Percentiles rank a stretch among this genome's conserved stretches.
Conservation (phyloP, 2,888 invertebrate species). For the Ormyrus pomaceus region DNA sequence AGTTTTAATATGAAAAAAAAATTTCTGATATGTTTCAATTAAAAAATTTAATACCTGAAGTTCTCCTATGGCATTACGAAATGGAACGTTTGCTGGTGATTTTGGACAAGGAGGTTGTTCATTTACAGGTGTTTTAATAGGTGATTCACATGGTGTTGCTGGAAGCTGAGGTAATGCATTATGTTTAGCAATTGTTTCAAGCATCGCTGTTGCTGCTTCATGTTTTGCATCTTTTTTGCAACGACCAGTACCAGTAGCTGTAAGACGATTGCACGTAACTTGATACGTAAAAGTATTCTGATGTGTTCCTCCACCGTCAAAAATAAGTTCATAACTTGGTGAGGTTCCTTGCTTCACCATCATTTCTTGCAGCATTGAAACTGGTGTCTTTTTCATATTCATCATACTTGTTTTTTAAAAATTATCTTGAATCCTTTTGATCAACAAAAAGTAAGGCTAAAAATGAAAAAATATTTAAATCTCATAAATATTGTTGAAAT, state of each 20-base stretch:
- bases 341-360: slow-evolving; percentile 77
- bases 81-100: slow-evolving; percentile 63
- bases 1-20: not conserved
- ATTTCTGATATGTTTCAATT: not conserved
- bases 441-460: too few species aligned
- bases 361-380: slow-evolving; percentile 82
- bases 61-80: slow-evolving; percentile 70
- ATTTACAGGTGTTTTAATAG: slow-evolving; percentile 65
- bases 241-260: slow-evolving; percentile 70
- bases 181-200: slow-evolving; percentile 67
- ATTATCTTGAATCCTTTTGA: not conserved
- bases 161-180: slow-evolving; percentile 67
- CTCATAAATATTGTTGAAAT: not conserved
- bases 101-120: slow-evolving; percentile 58
- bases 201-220: slow-evolving; percentile 72
- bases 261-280: slow-evolving; percentile 68
- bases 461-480: not conserved
- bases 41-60: slow-evolving; percentile 63
- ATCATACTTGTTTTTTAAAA: slow-evolving; percentile 40
- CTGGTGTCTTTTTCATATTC: slow-evolving; percentile 78
- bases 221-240: slow-evolving; percentile 76
- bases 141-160: slow-evolving; percentile 65
- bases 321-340: slow-evolving; percentile 78
- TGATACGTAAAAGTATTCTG: slow-evolving; percentile 72
- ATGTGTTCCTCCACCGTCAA: slow-evolving; percentile 72